Evolutionary conservation across 2,113 vertebrate genomes (phyloP), one percentile per base, ranked within the genome.

Genomic region (Channa maculata): DNA sequence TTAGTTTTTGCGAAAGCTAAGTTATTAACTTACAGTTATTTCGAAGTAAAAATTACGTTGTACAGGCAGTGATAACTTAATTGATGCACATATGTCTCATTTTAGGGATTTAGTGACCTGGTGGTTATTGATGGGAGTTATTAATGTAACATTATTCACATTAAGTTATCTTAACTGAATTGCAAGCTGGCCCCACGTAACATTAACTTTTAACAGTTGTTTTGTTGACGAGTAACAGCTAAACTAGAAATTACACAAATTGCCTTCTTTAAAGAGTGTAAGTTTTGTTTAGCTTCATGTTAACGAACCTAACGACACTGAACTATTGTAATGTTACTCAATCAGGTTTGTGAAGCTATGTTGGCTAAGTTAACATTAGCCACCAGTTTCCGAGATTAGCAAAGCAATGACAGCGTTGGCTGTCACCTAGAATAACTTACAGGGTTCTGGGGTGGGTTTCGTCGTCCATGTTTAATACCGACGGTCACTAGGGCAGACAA

Each of bases 381-480:
- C n/a, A 45, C 76, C 60, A 53, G 68, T 24, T 59, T 13, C 50
- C 37, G 75, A 80, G 44, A 53, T 55, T 50, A 65, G 57, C 80
- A 1, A 58, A 36, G 48, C 55, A 78, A 66, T 34, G 38, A 43
- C 5, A 24, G 11, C 39, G n/a, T 49, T 24, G 24, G 24, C 24
- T 24, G 24, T 24, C 14, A 41, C 41, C 3, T 34, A 73, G 43
- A 70, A 65, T 10, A 65, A 93, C 93, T 93, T 85, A 95, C 93
- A 95, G 85, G 64, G 94, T 95, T 92, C 80, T 94, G 3, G 93
- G 93, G 73, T 93, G 83, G 76, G 71, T 88, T 51, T 95, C 94
- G 88, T 94, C 94, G 71, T 95, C 94, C 94, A 95, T 95, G 60
- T 10, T 79, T 66, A 59, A 73, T 87, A 37, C 12, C 43, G 48